phyloP scores from a whole-genome alignment of 2,797 vertebrate species.

The Dryobates pubescens region DNA sequence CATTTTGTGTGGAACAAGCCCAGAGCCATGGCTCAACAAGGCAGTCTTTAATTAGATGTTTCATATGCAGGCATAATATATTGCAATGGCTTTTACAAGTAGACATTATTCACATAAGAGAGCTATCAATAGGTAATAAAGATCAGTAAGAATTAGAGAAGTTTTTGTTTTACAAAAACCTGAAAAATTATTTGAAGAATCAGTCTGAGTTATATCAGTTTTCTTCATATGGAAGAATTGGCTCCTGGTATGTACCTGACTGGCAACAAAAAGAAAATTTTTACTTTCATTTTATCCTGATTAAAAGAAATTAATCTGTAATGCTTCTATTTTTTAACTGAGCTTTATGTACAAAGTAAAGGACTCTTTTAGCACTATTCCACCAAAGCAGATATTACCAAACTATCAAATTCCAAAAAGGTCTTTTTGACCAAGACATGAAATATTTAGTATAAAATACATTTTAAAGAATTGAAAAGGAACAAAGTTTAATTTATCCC shows the following conservation, averaged over 20 bases:
- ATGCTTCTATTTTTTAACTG: neutral
- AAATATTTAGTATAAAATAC: neutral
- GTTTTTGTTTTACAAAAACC: neutral
- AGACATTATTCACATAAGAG: neutral
- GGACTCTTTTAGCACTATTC: fast-evolving
- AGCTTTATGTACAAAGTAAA: neutral
- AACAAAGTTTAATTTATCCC: neutral
- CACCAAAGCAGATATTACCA: neutral
- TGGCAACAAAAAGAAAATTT: neutral
- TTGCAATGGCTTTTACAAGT: neutral
- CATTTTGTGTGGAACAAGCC: neutral
- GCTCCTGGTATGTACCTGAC: neutral
- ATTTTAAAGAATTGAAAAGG: neutral
- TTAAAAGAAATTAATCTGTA: neutral
- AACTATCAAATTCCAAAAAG: neutral
- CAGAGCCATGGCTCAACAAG: neutral
- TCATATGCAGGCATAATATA: neutral
- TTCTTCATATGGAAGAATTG: neutral
- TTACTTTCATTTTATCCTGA: neutral
- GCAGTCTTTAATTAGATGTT: neutral
- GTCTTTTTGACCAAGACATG: neutral
- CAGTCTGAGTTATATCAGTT: neutral
- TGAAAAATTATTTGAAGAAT: neutral
- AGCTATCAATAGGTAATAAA: neutral
- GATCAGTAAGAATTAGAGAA: neutral